A percentile compares a stretch with the other conserved stretches of the same genome.
Evolutionary conservation across 1,140 invertebrate genomes (phyloP).

Genomic region (Subanguina moxae): DNA sequence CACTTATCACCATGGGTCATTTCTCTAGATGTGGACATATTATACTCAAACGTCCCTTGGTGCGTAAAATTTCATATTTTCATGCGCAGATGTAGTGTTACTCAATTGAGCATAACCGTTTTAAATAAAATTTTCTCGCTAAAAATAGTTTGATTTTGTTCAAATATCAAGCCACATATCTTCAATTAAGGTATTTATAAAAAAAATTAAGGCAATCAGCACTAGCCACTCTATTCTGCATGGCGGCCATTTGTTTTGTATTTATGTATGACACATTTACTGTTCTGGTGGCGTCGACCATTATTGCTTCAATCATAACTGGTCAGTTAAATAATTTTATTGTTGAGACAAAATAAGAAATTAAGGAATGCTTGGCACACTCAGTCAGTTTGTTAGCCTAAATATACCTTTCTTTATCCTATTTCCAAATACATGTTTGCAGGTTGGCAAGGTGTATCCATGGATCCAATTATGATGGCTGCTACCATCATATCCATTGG

Average conservation of each 20-base stretch:
- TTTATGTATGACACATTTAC: conserved; percentile 60
- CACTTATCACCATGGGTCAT: too few relatives aligned
- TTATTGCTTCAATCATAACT: conserved; percentile 59
- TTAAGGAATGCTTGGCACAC: conserved; percentile 7
- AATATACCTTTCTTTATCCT: background rate
- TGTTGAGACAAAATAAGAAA: background rate
- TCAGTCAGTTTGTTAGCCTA: background rate
- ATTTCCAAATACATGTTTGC: conserved; percentile 52
- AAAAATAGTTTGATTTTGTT: too few relatives aligned
- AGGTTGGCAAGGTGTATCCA: conserved; percentile 58
- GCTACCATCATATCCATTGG: conserved; percentile 62
- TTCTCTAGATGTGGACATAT: too few relatives aligned
- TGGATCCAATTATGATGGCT: conserved; percentile 63
- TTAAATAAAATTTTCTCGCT: too few relatives aligned
- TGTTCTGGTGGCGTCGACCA: conserved; percentile 58
- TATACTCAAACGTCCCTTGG: too few relatives aligned
- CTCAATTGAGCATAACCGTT: too few relatives aligned
- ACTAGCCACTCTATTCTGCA: conserved; percentile 53
- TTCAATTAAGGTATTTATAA: background rate
- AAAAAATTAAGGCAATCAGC: conserved; percentile 58
- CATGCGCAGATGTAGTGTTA: too few relatives aligned
- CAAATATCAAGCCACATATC: too few relatives aligned
- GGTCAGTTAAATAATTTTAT: conserved; percentile 8
- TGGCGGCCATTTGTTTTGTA: conserved; percentile 59
- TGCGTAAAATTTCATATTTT: too few relatives aligned